Evolutionary conservation across 1,140 invertebrate species (phyloP).

Genomic region (Lasaia peninsularis): DNA sequence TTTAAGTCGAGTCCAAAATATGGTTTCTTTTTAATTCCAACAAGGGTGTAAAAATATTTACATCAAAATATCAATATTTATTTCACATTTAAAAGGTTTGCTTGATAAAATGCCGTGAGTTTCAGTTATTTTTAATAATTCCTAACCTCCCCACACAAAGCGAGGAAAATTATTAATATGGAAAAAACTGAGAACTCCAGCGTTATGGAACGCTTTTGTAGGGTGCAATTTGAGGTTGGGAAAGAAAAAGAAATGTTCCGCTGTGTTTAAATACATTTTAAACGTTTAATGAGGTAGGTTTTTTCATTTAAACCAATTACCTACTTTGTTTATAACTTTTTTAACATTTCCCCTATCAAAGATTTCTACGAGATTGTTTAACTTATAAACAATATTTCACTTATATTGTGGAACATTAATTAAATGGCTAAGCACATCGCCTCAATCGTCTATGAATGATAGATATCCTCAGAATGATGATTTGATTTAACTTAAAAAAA

Average conservation of each 20-base stretch:
- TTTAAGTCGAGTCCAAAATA: no score
- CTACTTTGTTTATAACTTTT: neutral
- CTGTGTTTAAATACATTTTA: neutral
- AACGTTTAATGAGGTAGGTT: neutral
- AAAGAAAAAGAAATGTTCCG: neutral
- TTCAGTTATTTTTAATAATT: constrained; percentile 3
- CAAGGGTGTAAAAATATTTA: no score
- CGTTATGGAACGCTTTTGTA: constrained; percentile 4
- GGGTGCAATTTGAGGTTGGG: neutral
- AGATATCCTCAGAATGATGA: no score
- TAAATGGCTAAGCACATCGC: no score
- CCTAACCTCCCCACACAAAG: constrained; percentile 4
- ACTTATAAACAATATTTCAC: no score
- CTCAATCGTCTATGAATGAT: no score
- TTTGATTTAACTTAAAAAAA: no score
- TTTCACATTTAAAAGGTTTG: neutral
- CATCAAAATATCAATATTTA: neutral
- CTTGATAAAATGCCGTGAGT: neutral
- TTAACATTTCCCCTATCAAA: no score
- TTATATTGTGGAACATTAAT: no score
- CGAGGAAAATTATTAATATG: constrained; percentile 6
- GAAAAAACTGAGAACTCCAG: constrained; percentile 2
- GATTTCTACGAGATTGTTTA: no score
- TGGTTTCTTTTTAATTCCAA: no score
- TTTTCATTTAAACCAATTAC: neutral